Evolutionary conservation across 2,888 invertebrate species (phyloP).

Genomic region (Phaonia tiefii): DNA sequence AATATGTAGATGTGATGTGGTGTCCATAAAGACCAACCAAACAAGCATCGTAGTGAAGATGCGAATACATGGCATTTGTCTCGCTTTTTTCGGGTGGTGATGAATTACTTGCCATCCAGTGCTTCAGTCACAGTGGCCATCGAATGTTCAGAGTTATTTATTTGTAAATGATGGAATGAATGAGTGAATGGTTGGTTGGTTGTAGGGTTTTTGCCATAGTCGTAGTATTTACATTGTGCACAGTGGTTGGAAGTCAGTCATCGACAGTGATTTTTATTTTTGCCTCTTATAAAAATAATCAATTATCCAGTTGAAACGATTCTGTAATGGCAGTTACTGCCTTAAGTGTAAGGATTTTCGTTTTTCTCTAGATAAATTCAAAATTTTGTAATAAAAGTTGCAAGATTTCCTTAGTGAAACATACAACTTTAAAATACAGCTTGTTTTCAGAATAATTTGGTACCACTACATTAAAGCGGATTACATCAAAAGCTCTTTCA

Average conservation of each 20-base stretch:
- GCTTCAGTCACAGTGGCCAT: slow-evolving; percentile 31
- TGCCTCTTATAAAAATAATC: too few relatives aligned
- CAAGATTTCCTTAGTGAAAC: too few relatives aligned
- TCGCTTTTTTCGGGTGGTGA: slow-evolving; percentile 44
- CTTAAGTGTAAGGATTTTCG: too few relatives aligned
- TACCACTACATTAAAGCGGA: too few relatives aligned
- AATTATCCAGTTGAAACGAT: too few relatives aligned
- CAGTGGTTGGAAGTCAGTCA: background rate
- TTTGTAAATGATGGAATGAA: slow-evolving; percentile 23
- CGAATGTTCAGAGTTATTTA: slow-evolving; percentile 6
- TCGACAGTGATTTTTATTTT: too few relatives aligned
- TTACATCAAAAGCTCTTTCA: too few relatives aligned
- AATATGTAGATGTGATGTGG: slow-evolving; percentile 43
- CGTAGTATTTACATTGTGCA: slow-evolving; percentile 23
- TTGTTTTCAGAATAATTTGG: too few relatives aligned
- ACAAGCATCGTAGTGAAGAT: slow-evolving; percentile 47
- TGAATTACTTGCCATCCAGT: slow-evolving; percentile 50
- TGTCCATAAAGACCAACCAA: slow-evolving; percentile 43
- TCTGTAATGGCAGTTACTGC: too few relatives aligned
- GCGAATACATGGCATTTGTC: slow-evolving; percentile 36
- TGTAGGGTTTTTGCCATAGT: slow-evolving; percentile 4
- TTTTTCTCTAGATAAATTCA: too few relatives aligned
- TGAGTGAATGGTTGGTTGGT: slow-evolving; percentile 24
- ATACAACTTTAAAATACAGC: too few relatives aligned
- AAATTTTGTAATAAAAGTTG: too few relatives aligned